These are phyloP conservation scores for Odontamblyopus lacepedii DNA, from an alignment of 2,797 vertebrate species.

Conservation along the genomic window DNA sequence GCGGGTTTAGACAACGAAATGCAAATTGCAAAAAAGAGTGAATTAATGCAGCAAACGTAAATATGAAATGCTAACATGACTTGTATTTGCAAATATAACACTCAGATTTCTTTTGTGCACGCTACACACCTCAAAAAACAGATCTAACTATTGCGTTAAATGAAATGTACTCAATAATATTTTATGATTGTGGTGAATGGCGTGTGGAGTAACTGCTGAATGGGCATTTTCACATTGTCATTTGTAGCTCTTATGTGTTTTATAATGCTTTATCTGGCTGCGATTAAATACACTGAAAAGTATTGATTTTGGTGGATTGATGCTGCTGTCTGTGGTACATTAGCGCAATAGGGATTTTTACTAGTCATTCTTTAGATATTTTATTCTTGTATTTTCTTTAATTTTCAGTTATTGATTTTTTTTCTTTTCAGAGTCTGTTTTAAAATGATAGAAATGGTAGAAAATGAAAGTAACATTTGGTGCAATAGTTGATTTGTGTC, in stretches of 20 bases:
- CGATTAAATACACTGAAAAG: background rate
- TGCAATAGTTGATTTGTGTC: too few species aligned
- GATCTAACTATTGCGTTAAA: background rate
- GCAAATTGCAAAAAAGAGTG: too few species aligned
- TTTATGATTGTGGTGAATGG: background rate
- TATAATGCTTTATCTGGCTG: background rate
- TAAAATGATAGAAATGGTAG: too few species aligned
- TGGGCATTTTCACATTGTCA: background rate
- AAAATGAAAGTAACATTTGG: too few species aligned
- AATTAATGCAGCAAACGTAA: too few species aligned
- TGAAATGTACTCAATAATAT: background rate
- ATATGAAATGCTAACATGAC: too few species aligned
- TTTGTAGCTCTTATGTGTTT: background rate
- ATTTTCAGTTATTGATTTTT: too few species aligned
- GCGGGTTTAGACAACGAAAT: too few species aligned
- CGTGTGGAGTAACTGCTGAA: background rate
- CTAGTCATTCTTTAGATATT: background rate
- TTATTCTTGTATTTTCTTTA: background rate
- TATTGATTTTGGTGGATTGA: background rate
- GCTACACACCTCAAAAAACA: background rate
- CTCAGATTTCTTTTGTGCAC: background rate
- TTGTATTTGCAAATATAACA: too few species aligned
- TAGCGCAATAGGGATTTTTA: background rate
- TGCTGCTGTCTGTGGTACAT: background rate
- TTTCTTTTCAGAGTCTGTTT: too few species aligned